Conservation (phyloP, 2,797 vertebrate genomes). For the Pseudochromis fuscus region DNA sequence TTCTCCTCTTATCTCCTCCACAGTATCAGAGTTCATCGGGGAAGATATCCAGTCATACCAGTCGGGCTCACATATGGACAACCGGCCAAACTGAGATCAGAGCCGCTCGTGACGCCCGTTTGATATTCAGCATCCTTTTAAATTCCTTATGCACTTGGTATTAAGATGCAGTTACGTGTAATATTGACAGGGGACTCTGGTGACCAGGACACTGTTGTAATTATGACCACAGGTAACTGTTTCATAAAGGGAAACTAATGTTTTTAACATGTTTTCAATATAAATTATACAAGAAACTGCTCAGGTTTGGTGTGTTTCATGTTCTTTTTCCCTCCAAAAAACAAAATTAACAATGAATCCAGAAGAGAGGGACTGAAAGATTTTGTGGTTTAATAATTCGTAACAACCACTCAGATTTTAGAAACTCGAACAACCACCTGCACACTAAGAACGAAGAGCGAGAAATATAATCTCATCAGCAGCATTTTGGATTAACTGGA, state of each 20-base stretch:
- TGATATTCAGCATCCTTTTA: conserved; percentile 56
- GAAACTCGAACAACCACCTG: too few species aligned
- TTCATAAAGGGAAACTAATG: conserved; percentile 83
- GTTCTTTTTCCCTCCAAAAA: conserved; percentile 26
- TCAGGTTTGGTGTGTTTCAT: conserved; percentile 32
- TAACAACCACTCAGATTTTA: too few species aligned
- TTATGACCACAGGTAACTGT: conserved; percentile 77
- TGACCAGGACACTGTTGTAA: conserved; percentile 72
- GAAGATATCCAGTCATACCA: conserved; percentile 91
- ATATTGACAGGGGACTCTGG: conserved; percentile 42
- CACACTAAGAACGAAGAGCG: too few species aligned
- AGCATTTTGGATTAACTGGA: too few species aligned
- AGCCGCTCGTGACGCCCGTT: conserved; percentile 31
- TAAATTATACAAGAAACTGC: conserved; percentile 84
- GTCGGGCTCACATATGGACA: conserved; percentile 82
- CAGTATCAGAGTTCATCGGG: conserved; percentile 94
- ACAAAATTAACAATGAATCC: neutral
- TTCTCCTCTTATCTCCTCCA: conserved; percentile 37
- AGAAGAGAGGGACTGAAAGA: neutral
- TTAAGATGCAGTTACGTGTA: conserved; percentile 58
- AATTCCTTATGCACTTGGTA: conserved; percentile 63
- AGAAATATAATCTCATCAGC: too few species aligned
- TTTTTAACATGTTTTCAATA: conserved; percentile 84
- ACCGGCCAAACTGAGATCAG: conserved; percentile 80
- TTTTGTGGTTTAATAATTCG: too few species aligned